These are phyloP conservation scores for Germaria angustata DNA, from an alignment of 2,888 invertebrate species.

Conservation along the genomic window DNA sequence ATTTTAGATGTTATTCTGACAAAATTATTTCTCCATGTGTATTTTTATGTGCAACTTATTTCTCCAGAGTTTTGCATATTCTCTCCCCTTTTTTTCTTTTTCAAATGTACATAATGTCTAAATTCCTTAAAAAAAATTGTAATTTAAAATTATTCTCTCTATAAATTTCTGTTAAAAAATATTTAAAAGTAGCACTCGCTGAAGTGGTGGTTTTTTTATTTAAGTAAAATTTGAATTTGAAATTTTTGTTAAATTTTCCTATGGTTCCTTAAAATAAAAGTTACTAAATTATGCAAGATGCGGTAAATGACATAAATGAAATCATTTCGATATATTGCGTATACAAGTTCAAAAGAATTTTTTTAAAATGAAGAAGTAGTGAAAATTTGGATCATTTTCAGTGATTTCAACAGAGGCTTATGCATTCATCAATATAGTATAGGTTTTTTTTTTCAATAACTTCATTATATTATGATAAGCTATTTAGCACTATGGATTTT, in stretches of 20 bases:
- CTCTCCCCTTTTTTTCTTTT: background rate
- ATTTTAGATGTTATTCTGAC: no score
- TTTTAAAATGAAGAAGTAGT: no score
- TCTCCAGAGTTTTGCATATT: slow-evolving; percentile 36
- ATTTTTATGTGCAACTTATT: background rate
- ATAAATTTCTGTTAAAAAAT: slow-evolving; percentile 43
- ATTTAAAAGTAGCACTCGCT: slow-evolving; percentile 58
- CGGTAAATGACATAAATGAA: background rate
- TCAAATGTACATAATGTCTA: slow-evolving; percentile 1
- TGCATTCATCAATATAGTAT: no score
- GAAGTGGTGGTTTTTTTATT: slow-evolving; percentile 54
- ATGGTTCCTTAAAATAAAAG: background rate
- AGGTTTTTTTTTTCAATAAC: no score
- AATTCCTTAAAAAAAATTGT: background rate
- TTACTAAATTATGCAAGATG: background rate
- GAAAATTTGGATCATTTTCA: no score
- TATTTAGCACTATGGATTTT: no score
- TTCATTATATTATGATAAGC: no score
- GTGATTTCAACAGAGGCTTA: no score
- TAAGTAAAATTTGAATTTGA: slow-evolving; percentile 41
- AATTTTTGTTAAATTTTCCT: slow-evolving; percentile 7
- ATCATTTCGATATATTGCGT: no score
- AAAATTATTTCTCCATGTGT: background rate
- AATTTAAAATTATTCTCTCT: slow-evolving; percentile 3
- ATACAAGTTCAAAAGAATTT: no score